Evolutionary conservation across 2,888 invertebrate species (phyloP).

Genomic region (Hypomecis punctinalis): DNA sequence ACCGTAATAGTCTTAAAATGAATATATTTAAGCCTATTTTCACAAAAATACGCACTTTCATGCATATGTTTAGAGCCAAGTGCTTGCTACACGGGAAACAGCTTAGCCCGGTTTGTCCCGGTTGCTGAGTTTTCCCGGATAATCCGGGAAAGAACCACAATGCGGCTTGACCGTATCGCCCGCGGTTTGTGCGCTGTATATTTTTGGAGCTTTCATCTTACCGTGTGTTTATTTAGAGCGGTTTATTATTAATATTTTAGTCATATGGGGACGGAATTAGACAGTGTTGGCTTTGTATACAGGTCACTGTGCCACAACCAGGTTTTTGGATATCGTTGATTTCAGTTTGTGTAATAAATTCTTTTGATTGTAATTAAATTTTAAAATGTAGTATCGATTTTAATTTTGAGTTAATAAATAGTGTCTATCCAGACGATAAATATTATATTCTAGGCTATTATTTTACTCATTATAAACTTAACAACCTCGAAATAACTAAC

Average conservation of each 20-base stretch:
- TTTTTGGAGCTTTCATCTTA: conserved; percentile 23
- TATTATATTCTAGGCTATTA: no score
- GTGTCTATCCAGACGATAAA: no score
- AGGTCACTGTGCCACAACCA: not conserved
- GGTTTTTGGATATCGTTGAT: not conserved
- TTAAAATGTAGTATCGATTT: no score
- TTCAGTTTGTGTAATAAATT: no score
- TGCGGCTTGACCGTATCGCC: conserved; percentile 38
- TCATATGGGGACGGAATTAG: not conserved
- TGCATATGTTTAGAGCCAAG: conserved; percentile 46
- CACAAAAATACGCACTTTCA: not conserved
- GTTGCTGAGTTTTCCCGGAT: conserved; percentile 49
- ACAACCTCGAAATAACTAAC: no score
- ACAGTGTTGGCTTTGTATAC: not conserved
- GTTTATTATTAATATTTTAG: conserved; percentile 3
- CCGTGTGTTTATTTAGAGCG: conserved; percentile 10
- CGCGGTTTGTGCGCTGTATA: conserved; percentile 28
- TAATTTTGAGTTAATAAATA: not conserved
- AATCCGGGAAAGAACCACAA: conserved; percentile 54
- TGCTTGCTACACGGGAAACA: conserved; percentile 61
- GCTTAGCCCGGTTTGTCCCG: conserved; percentile 49
- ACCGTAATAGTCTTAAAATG: no score
- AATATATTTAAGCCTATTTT: not conserved
- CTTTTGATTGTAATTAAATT: no score
- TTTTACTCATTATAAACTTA: no score